Percentiles rank a stretch among this genome's conserved stretches.
These are phyloP conservation scores for Echeneis naucrates DNA, from an alignment of 2,797 vertebrate genomes.

Conservation along the genomic window DNA sequence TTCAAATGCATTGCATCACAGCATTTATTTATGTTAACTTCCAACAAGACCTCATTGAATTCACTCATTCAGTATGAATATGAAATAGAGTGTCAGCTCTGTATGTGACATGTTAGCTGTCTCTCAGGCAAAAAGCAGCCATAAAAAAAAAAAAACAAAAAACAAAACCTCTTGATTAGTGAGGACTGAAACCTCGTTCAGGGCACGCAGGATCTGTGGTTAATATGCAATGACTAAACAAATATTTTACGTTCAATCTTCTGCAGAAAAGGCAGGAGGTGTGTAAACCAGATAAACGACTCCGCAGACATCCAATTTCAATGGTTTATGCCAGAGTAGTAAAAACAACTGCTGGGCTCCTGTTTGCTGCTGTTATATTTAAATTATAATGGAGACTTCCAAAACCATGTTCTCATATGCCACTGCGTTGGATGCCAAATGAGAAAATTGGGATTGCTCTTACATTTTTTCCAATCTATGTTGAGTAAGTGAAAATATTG, in stretches of 20 bases:
- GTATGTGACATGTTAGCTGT: background rate
- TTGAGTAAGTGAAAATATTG: conserved; percentile 53
- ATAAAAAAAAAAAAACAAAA: conserved; percentile 41
- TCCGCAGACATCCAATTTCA: conserved; percentile 69
- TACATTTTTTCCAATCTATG: conserved; percentile 60
- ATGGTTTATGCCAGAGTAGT: conserved; percentile 70
- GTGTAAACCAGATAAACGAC: conserved; percentile 73
- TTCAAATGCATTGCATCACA: too few species aligned
- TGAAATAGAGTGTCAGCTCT: conserved; percentile 6
- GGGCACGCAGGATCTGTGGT: conserved; percentile 35
- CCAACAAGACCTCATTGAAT: conserved; percentile 30
- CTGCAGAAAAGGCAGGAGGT: conserved; percentile 39
- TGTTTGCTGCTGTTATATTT: conserved; percentile 57
- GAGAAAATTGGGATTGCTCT: conserved; percentile 56
- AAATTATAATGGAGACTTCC: conserved; percentile 50
- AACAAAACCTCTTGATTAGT: conserved; percentile 37
- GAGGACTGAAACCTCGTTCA: conserved; percentile 21
- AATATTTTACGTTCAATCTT: conserved; percentile 52
- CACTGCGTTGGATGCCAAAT: conserved; percentile 46
- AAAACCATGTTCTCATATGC: conserved; percentile 31
- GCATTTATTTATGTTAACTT: too few species aligned
- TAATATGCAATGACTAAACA: conserved; percentile 56
- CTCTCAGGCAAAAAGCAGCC: conserved; percentile 24
- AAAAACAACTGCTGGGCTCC: conserved; percentile 70
- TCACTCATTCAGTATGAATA: conserved; percentile 28